Base-by-base conservation (phyloP, 2,888 invertebrate species). In the Coelinius sp. region DNA sequence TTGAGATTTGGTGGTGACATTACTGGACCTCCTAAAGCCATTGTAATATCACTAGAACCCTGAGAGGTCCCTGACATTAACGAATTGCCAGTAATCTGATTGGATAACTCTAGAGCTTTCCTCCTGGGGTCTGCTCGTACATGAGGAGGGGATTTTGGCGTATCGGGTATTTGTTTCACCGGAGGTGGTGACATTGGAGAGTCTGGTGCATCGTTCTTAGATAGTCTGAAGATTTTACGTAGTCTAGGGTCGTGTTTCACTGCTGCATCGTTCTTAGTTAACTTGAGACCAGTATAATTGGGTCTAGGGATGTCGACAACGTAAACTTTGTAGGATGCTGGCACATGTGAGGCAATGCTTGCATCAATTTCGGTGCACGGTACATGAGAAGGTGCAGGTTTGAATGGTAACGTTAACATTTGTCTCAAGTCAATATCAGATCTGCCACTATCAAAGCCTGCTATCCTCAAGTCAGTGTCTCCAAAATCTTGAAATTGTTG, bases 281-380 rank as follows among this genome's bases (percentile, higher is more conserved):
- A 89, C 80, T 93, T 92, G 66, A 95, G 90, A 74, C 94, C 93
- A 0, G 92, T 92, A 83, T 94, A 95, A 83, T 94, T 93, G 0
- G 94, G 93, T 44, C 92, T 90, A 0, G 94, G 93, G 81, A 95
- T 92, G 70, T 92, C 92, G 68, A 94, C 87, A 12, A 88, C 81
- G 49, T 86, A 83, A 5, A 93, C 89, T 84, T 92, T 92, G 89
- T 93, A 96, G 0, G 88, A 79, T 66, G 96, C 92, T 0, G 94
- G 93, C 0, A 92, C 91, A 85, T 96, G 95, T 49, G 94, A 93
- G 66, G 92, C 92, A 53, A 94, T 90, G 41, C 94, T 94, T 7
- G 94, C 96, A 83, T 95, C 94, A 74, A 96, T 95, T 89, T 96
- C 96, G 0, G 93, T 94, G 25, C 95, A 95, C 0, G 96, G 95